These are phyloP conservation scores for Drosophila elegans DNA, from an alignment of 1,140 invertebrate genomes.

Conservation along the genomic window DNA sequence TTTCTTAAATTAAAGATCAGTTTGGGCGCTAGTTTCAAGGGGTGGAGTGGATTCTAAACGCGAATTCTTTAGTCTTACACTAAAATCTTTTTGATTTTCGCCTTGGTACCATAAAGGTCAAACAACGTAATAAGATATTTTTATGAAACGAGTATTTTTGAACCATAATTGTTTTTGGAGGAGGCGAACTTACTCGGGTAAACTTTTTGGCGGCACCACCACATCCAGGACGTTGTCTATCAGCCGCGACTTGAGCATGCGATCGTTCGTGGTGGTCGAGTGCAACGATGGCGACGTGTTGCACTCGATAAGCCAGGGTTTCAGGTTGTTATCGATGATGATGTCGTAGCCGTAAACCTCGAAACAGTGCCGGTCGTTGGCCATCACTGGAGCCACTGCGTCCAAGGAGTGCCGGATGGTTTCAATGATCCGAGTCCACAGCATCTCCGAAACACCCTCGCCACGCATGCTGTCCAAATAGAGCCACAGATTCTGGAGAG, in stretches of 20 bases:
- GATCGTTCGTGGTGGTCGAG: constrained; percentile 97
- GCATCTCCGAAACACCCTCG: constrained; percentile 92
- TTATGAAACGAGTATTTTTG: background rate
- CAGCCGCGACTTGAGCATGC: constrained; percentile 97
- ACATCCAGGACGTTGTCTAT: constrained; percentile 97
- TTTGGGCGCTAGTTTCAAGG: no score
- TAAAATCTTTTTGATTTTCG: no score
- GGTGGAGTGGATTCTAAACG: background rate
- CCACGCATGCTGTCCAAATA: constrained; percentile 96
- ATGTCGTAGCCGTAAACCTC: constrained; percentile 97
- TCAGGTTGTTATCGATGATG: constrained; percentile 92
- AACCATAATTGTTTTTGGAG: no score
- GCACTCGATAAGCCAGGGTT: constrained; percentile 95
- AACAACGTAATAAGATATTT: no score
- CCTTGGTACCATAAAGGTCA: no score
- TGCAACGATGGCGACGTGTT: constrained; percentile 98
- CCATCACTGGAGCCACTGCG: constrained; percentile 93
- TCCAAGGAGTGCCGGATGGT: constrained; percentile 93
- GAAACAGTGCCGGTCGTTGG: constrained; percentile 92
- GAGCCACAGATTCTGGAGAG: constrained; percentile 94
- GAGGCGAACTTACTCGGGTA: constrained; percentile 90
- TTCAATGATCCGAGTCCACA: constrained; percentile 94
- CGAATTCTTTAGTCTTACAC: background rate
- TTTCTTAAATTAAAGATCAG: no score
- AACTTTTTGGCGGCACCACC: constrained; percentile 93